Evolutionary conservation across 2,888 invertebrate species (phyloP).

Genomic region (Aelia acuminata): DNA sequence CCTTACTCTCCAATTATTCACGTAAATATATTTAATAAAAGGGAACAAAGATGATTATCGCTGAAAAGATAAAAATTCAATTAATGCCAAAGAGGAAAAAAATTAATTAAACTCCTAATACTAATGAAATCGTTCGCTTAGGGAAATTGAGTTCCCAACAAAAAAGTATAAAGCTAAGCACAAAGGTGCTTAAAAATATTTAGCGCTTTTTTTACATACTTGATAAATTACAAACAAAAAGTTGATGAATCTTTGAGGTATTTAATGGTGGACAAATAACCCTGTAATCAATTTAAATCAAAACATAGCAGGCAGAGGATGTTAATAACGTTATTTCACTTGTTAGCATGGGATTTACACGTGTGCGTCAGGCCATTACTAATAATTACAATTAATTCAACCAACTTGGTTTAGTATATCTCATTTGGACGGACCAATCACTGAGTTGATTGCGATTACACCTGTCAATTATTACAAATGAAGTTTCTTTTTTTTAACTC

Average conservation of each 20-base stretch:
- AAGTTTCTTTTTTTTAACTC: not conserved
- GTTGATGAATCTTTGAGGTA: not conserved
- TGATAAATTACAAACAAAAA: not conserved
- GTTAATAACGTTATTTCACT: not conserved
- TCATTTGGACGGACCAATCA: not conserved
- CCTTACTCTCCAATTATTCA: not conserved
- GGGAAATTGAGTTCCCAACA: not conserved
- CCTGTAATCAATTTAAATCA: conserved; percentile 9
- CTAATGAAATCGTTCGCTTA: not conserved
- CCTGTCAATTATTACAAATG: conserved; percentile 19
- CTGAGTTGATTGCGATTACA: conserved; percentile 15
- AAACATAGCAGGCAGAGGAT: not conserved
- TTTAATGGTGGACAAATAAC: not conserved
- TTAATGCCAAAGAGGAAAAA: not conserved
- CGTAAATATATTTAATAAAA: not conserved
- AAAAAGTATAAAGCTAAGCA: not conserved
- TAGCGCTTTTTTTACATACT: not conserved
- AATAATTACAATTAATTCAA: not conserved
- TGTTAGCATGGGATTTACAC: not conserved
- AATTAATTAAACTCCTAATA: conserved; percentile 29
- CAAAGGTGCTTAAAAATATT: not conserved
- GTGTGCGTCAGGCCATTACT: not conserved
- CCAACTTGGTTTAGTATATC: conserved; percentile 32
- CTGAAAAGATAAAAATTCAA: not conserved
- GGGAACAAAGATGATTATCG: not conserved